phyloP scores from a whole-genome alignment of 2,888 invertebrate genomes.

The Amiota communis region DNA sequence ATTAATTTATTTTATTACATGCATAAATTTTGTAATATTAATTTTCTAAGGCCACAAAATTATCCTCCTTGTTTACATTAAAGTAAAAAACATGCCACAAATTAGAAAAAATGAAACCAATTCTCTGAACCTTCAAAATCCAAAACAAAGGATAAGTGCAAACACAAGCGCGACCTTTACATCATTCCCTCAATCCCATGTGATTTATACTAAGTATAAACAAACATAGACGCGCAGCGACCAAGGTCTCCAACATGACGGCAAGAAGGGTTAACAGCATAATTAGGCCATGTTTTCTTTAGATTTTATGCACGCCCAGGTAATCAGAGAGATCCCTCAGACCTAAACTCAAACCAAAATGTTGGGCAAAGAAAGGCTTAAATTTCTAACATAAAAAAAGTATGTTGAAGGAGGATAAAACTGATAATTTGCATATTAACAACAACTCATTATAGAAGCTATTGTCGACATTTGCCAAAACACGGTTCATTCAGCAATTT shows the following conservation, averaged over 20 bases:
- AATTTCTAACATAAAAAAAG: no score
- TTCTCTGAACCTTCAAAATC: no score
- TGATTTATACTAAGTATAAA: not conserved
- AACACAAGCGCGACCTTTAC: not conserved
- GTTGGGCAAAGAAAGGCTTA: no score
- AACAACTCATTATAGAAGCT: slow-evolving; percentile 10
- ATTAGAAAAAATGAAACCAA: no score
- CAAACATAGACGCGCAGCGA: not conserved
- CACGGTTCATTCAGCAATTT: not conserved
- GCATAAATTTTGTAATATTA: no score
- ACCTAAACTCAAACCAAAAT: no score
- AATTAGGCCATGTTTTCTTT: not conserved
- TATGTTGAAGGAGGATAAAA: no score
- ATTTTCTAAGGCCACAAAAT: no score
- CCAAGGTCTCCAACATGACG: not conserved
- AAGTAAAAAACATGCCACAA: no score
- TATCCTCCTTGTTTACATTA: no score
- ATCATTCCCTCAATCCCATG: not conserved
- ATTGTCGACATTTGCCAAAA: slow-evolving; percentile 1
- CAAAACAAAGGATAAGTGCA: not conserved
- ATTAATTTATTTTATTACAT: no score
- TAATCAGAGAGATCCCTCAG: not conserved
- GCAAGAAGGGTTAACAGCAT: not conserved
- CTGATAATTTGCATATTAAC: slow-evolving; percentile 23
- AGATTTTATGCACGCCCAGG: not conserved